Base-by-base conservation (phyloP, 2,797 vertebrate species). In the Characodon lateralis region DNA sequence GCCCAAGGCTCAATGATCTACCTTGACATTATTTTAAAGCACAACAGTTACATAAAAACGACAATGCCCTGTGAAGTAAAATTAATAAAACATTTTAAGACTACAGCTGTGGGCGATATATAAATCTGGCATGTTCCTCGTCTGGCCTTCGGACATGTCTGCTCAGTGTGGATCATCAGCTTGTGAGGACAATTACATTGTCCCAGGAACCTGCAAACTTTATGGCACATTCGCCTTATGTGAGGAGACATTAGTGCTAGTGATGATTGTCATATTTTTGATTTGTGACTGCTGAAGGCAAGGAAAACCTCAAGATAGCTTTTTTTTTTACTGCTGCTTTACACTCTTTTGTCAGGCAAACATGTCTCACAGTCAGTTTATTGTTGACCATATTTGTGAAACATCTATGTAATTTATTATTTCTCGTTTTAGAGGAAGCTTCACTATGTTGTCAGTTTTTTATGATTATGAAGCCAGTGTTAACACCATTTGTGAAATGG, bases 11-110 rank as follows among this genome's bases (percentile, higher is more conserved):
- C 51, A 55, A 12, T 39, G 12, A 35, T 73, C 39, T 22, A 14
- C 43, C 72, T 24, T 26, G 31, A 46, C 20, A 72, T 72, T 55
- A 39, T 72, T 72, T 72, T 72, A 51, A 72, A 73, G 20, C 31
- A 56, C 31, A 55, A 55, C 50, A 55, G 31, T 58, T 73, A 8
- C 31, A 56, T 55, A 72, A 24, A n/a, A 56, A n/a, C n/a, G 35
- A 59, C 53, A 56, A n/a, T 26, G 28, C 43, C 56, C 22, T 39
- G 24, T 26, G 31, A 31, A 16, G 14, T 51, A 31, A 53, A 22
- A 16, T 73, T 14, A 72, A 55, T 53, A 55, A 72, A 31, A 51
- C 8, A 55, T 51, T n/a, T 31, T 35, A 6, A 55, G 71, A 7
- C 26, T 53, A 28, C 55, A 59, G n/a, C 39, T 59, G 55, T 55